Evolutionary conservation across 2,797 vertebrate species (phyloP).

Genomic region (Todus mexicanus): DNA sequence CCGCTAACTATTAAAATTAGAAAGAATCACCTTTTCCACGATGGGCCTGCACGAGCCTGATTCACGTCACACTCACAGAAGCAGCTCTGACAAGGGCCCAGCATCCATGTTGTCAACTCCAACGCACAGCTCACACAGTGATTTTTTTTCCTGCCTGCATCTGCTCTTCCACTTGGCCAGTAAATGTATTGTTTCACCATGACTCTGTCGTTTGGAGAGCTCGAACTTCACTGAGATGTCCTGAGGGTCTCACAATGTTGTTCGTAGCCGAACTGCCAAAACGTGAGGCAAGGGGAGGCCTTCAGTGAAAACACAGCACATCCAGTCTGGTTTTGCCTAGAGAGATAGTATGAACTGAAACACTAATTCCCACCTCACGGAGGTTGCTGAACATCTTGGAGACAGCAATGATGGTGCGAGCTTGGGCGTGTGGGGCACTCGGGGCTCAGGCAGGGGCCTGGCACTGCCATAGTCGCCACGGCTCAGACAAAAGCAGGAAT

Average conservation of each 20-base stretch:
- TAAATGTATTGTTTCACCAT: neutral
- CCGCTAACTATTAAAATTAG: neutral
- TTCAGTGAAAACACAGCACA: neutral
- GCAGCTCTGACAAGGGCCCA: neutral
- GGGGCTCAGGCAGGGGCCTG: neutral
- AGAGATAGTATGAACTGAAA: neutral
- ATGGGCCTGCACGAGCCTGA: accelerated
- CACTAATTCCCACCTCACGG: neutral
- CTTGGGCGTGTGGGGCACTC: accelerated
- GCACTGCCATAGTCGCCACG: neutral
- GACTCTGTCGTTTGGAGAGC: neutral
- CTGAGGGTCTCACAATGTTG: accelerated
- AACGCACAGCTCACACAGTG: neutral
- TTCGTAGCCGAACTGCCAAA: neutral
- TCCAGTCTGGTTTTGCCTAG: neutral
- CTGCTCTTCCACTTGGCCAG: neutral
- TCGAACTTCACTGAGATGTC: neutral
- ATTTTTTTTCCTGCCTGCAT: neutral
- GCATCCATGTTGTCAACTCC: neutral
- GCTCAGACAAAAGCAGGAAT: neutral
- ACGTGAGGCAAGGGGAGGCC: accelerated
- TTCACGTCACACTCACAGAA: neutral
- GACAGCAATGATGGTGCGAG: neutral
- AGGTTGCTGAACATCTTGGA: neutral
- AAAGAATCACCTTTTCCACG: neutral